A percentile compares a stretch with the other conserved stretches of the same genome.
Conservation (phyloP, 2,888 invertebrate species). For the Baccha elongata region DNA sequence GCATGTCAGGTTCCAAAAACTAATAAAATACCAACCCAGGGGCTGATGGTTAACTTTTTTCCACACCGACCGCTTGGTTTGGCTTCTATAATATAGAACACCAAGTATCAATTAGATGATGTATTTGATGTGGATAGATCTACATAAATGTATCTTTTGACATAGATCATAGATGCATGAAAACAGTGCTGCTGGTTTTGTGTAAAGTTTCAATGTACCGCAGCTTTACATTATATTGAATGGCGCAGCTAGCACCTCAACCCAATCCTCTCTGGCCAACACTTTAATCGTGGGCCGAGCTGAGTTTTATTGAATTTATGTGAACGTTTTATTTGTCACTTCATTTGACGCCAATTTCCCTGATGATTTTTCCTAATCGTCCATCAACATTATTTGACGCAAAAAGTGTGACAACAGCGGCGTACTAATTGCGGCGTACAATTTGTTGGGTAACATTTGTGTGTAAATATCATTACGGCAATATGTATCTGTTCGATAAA, state of each 20-base stretch:
- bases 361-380: constrained; percentile 13
- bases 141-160: background rate
- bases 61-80: background rate
- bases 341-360: constrained; percentile 21
- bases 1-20: constrained; percentile 44
- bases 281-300: background rate
- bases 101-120: constrained; percentile 53
- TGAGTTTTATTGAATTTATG: constrained; percentile 17
- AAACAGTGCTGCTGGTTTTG: background rate
- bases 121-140: background rate
- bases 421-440: background rate
- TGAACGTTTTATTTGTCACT: constrained; percentile 14
- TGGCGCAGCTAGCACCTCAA: constrained; percentile 7
- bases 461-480: background rate
- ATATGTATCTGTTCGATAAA: background rate
- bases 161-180: constrained; percentile 5
- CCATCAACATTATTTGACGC: constrained; percentile 15
- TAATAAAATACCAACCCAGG: constrained; percentile 32
- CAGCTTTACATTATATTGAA: constrained; percentile 9
- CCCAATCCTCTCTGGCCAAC: background rate
- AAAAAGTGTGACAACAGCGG: constrained; percentile 1
- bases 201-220: constrained; percentile 17
- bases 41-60: too few species aligned
- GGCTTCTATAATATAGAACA: constrained; percentile 38
- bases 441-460: background rate